phyloP scores from a whole-genome alignment of 2,888 invertebrate species.

The Sericinus montela region DNA sequence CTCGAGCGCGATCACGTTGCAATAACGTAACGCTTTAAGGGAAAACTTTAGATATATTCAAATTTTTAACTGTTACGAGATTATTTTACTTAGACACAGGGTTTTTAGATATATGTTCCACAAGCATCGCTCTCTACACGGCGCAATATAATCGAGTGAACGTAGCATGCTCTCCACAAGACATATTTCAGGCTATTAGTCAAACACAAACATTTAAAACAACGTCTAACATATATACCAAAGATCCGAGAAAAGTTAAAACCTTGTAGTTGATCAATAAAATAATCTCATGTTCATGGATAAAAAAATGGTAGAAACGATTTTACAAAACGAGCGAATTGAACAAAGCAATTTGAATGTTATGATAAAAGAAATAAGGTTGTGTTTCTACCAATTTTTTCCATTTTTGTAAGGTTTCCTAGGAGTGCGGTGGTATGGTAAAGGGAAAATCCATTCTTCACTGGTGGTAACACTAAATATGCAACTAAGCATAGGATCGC shows the following conservation, averaged over 20 bases:
- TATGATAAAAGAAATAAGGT: no score
- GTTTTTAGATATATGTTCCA: slow-evolving; percentile 27
- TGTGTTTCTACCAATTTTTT: slow-evolving; percentile 41
- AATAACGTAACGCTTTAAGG: slow-evolving; percentile 65
- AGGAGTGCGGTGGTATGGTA: slow-evolving; percentile 45
- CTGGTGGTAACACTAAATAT: slow-evolving; percentile 53
- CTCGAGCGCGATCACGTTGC: slow-evolving; percentile 51
- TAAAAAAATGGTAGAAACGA: slow-evolving; percentile 44
- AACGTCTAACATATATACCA: slow-evolving; percentile 40
- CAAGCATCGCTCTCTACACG: slow-evolving; percentile 25
- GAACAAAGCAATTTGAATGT: background rate
- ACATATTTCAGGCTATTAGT: slow-evolving; percentile 58
- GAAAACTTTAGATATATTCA: slow-evolving; percentile 29
- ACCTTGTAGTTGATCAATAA: slow-evolving; percentile 40
- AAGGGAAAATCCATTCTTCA: slow-evolving; percentile 39
- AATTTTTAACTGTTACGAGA: slow-evolving; percentile 48
- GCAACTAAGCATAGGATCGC: slow-evolving; percentile 48
- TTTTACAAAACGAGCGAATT: background rate
- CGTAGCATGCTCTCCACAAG: slow-evolving; percentile 59
- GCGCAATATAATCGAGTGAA: slow-evolving; percentile 20
- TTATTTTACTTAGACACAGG: slow-evolving; percentile 58
- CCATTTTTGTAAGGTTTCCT: slow-evolving; percentile 23
- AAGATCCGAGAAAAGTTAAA: slow-evolving; percentile 16
- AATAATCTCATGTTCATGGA: slow-evolving; percentile 61
- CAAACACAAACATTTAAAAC: slow-evolving; percentile 58